phyloP scores from a whole-genome alignment of 2,888 invertebrate species.

The Xestia rhomboidea region DNA sequence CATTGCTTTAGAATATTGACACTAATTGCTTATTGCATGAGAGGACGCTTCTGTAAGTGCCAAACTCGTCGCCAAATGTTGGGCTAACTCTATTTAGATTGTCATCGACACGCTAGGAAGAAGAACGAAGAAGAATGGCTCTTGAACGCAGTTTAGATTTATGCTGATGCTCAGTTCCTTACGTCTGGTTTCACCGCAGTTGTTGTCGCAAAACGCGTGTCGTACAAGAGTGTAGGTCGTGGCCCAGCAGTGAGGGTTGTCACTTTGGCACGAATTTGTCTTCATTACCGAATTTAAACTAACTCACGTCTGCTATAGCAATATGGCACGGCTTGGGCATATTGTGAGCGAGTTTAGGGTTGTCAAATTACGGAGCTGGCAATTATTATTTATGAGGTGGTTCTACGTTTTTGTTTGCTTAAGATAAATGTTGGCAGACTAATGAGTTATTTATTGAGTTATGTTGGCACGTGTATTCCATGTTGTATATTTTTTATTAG shows the following conservation, averaged over 20 bases:
- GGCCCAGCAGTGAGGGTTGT: slow-evolving; percentile 18
- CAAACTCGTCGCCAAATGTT: background rate
- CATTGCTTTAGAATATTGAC: background rate
- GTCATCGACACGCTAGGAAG: no score
- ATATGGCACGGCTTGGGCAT: slow-evolving; percentile 48
- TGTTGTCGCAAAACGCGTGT: background rate
- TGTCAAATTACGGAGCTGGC: slow-evolving; percentile 33
- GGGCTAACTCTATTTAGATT: no score
- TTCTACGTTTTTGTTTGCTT: slow-evolving; percentile 16
- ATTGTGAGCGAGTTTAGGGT: slow-evolving; percentile 41
- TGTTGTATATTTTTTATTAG: background rate
- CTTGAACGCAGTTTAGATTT: no score
- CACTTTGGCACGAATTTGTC: slow-evolving; percentile 51
- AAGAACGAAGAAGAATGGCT: no score
- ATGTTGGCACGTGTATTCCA: background rate
- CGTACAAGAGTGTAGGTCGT: background rate
- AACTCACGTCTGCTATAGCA: slow-evolving; percentile 56
- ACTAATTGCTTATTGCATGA: background rate
- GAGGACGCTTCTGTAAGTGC: background rate
- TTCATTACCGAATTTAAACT: slow-evolving; percentile 65
- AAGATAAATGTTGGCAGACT: slow-evolving; percentile 27
- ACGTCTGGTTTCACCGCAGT: no score
- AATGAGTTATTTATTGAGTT: slow-evolving; percentile 2
- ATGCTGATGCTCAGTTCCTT: no score
- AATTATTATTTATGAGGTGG: slow-evolving; percentile 50